A percentile compares a stretch with the other conserved stretches of the same genome.
These are phyloP conservation scores for Equus przewalskii DNA, from an alignment of 2,113 vertebrate genomes.

Conservation along the genomic window DNA sequence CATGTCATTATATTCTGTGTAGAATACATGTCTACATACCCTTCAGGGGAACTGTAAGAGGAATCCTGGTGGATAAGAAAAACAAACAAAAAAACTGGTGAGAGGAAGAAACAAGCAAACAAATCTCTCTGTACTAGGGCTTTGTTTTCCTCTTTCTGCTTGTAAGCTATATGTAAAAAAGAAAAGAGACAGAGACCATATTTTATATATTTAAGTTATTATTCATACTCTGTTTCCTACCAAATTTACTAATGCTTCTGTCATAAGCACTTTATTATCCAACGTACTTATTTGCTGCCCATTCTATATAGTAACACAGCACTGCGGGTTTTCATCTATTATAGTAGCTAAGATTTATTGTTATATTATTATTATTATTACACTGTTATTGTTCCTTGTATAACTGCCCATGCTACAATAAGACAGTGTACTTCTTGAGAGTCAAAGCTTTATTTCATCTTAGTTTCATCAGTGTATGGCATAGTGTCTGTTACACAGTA, in stretches of 20 bases:
- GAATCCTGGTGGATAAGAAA: neutral
- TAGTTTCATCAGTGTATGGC: neutral
- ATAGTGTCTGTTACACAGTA: neutral
- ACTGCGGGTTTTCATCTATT: neutral
- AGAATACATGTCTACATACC: neutral
- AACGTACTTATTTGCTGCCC: neutral
- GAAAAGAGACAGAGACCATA: neutral
- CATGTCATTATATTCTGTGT: neutral
- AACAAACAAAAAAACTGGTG: neutral
- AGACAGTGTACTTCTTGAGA: neutral
- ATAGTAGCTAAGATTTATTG: neutral
- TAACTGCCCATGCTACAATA: neutral
- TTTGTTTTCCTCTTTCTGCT: neutral
- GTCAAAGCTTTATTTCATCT: neutral
- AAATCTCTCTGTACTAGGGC: rapidly evolving
- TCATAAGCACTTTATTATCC: neutral
- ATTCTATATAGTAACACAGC: neutral
- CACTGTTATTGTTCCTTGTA: neutral
- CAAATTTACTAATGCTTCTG: neutral
- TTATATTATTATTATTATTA: neutral
- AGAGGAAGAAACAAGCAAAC: neutral
- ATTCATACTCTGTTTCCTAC: neutral
- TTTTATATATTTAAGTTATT: neutral
- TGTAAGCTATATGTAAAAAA: neutral
- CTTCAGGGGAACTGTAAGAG: neutral